phyloP scores from a whole-genome alignment of 2,113 vertebrate species.

The Puma concolor region DNA sequence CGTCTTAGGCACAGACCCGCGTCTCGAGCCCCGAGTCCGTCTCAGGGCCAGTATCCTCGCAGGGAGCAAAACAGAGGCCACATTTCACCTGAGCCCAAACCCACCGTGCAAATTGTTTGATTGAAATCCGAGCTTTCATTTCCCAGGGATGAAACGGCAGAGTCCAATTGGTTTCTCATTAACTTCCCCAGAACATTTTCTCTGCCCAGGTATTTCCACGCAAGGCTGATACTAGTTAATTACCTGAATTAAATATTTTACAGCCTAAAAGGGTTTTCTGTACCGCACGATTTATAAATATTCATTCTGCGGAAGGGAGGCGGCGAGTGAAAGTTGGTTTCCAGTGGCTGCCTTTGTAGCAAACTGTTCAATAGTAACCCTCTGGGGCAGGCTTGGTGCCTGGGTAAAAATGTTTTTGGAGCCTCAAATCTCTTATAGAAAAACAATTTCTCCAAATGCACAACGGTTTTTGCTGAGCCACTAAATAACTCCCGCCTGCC shows the following conservation, averaged over 20 bases:
- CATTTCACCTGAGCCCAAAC: slow-evolving; percentile 14
- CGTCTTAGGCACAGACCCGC: neutral
- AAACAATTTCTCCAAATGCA: slow-evolving; percentile 83
- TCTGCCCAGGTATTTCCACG: neutral
- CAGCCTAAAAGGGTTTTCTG: slow-evolving; percentile 28
- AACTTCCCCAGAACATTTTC: slow-evolving; percentile 29
- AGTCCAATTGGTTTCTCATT: slow-evolving; percentile 6
- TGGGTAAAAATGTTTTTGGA: slow-evolving; percentile 78
- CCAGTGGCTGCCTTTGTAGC: slow-evolving; percentile 46
- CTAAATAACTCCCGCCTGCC: slow-evolving; percentile 83
- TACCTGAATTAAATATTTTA: slow-evolving; percentile 50
- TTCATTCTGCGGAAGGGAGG: slow-evolving; percentile 26
- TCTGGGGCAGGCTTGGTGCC: slow-evolving; percentile 56
- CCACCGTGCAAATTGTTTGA: neutral
- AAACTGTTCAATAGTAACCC: slow-evolving; percentile 46
- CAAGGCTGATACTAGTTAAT: neutral
- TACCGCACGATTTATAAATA: slow-evolving; percentile 41
- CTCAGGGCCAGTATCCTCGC: neutral
- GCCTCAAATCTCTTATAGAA: slow-evolving; percentile 81
- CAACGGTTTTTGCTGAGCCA: slow-evolving; percentile 79
- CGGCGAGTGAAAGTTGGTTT: slow-evolving; percentile 55
- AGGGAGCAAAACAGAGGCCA: neutral
- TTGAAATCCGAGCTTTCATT: slow-evolving; percentile 13
- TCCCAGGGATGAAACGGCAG: slow-evolving; percentile 17
- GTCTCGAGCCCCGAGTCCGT: neutral